Base-by-base conservation (phyloP, 2,888 invertebrate species). In the Argyresthia goedartella region DNA sequence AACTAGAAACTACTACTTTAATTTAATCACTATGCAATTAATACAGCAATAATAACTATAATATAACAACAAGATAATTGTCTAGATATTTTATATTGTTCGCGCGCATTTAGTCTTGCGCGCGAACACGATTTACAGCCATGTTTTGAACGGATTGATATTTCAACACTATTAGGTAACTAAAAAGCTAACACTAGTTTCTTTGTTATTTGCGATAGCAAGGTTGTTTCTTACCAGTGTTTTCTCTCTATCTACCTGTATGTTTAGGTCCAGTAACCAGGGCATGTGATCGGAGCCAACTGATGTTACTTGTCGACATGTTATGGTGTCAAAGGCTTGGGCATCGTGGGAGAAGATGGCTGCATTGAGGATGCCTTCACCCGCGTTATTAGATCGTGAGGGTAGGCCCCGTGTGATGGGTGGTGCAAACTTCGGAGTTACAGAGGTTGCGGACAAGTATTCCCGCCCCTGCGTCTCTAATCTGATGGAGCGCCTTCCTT, bases 401-500 rank as follows among this genome's bases (percentile, higher is more conserved):
- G 41, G 42, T 4, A 9, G 11, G 42, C 25, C 33, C 35, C 8
- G 50, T 50, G 36, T 50, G 50, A 7, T 16, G n/a, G 8, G 42
- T 15, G 8, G 14, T 35, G 41, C 50, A 50, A 3, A 41, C 34
- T n/a, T 35, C 48, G 13, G 9, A 10, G 48, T 48, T 35, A n/a
- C 33, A 33, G 34, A 33, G 34, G n/a, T 48, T 11, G 10, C 8
- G 34, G 48, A 48, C 13, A 35, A n/a, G 34, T 48, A 25, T 9
- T 10, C 48, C 48, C 6, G 48, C 35, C 11, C 48, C 48, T 48
- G 1, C 13, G 13, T 9, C 4, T 15, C 48, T 48, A 13, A 15
- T 46, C 16, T 51, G 45, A 15, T 51, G 45, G 35, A 51, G 51
- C 39, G 46, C 16, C n/a, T 15, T 51, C 45, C 45, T 51, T 51